Base-by-base conservation (phyloP, 1,140 invertebrate species). In the Aphelinus atriplicis region DNA sequence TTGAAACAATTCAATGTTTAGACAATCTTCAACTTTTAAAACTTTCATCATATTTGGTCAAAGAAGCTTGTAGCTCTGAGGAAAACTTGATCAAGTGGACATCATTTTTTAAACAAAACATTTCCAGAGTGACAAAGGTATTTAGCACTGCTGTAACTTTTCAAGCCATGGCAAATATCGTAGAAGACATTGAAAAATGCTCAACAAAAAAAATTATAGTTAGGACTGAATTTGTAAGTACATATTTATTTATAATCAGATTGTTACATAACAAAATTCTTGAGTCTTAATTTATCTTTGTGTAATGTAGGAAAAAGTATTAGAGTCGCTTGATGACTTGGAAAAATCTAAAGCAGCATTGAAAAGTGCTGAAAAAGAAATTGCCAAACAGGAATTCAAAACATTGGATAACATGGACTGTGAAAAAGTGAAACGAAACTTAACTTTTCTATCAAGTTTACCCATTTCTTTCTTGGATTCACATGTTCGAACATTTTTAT, bases 31-130 rank as follows among this genome's bases (percentile, higher is more conserved):
- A 72, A 60, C 47, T 76, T 50, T 62, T 76, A 53, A 48, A 71
- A 45, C 48, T 76, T 42, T 53, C 69, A 42, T 48, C 2, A 3
- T 2, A 57, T 76, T 51, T 76, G 47, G 56, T 76, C 63, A 10
- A 72, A 9, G 69, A 72, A 50, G 51, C 55, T 42, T 45, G 6
- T 50, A 9, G 0, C 56, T 46, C 56, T 26, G 2, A 71, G 3
- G 51, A 68, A n/a, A 62, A 55, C 50, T 71, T 67, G n/a, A 7
- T 50, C 5, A 67, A 76, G 67, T 76, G 75, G 75, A 50, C 7
- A 48, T 43, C 2, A 55, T 47, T 71, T 57, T 56, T 71, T 2
- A 69, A 75, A 50, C 2, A 5, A 62, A 76, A 76, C 68, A 43
- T 51, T 57, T 43, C 53, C 6, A 67, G 46, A 71, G 56, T 76